These are phyloP conservation scores for Drosophila greeni DNA, from an alignment of 2,888 invertebrate species.

Conservation along the genomic window DNA sequence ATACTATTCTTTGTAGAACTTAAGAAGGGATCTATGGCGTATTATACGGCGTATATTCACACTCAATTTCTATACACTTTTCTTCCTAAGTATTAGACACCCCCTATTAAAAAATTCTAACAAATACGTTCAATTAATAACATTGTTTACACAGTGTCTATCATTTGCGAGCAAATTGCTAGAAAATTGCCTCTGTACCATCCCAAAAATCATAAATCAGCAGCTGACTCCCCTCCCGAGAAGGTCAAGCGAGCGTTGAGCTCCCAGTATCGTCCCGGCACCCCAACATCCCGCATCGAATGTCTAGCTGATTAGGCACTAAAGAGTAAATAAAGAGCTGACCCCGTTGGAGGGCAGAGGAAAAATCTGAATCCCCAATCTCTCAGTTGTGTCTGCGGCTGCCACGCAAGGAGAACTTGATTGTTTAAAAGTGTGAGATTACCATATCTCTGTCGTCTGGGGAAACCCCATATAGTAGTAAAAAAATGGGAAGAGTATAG, in stretches of 20 bases:
- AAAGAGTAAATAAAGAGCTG: conserved; percentile 14
- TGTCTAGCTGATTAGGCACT: conserved; percentile 18
- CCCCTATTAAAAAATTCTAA: too few species aligned
- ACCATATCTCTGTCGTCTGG: conserved; percentile 35
- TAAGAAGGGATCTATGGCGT: too few species aligned
- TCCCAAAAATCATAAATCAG: conserved; percentile 1
- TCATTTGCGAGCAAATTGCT: neutral
- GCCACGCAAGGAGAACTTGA: conserved; percentile 44
- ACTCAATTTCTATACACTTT: neutral
- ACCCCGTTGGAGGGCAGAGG: conserved; percentile 19
- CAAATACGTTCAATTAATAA: too few species aligned
- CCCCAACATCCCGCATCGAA: neutral
- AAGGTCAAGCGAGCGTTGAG: conserved; percentile 2
- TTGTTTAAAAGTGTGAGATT: conserved; percentile 55
- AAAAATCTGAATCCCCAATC: conserved; percentile 11
- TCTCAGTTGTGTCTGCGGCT: conserved; percentile 18
- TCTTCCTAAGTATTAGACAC: neutral
- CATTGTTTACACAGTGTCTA: too few species aligned
- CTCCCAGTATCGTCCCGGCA: neutral
- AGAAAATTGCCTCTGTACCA: neutral
- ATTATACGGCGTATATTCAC: too few species aligned
- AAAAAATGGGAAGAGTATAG: neutral
- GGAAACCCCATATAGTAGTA: conserved; percentile 10
- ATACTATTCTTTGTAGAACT: too few species aligned
- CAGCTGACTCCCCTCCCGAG: neutral